phyloP scores from a whole-genome alignment of 2,113 vertebrate species.

The Microtus ochrogaster region DNA sequence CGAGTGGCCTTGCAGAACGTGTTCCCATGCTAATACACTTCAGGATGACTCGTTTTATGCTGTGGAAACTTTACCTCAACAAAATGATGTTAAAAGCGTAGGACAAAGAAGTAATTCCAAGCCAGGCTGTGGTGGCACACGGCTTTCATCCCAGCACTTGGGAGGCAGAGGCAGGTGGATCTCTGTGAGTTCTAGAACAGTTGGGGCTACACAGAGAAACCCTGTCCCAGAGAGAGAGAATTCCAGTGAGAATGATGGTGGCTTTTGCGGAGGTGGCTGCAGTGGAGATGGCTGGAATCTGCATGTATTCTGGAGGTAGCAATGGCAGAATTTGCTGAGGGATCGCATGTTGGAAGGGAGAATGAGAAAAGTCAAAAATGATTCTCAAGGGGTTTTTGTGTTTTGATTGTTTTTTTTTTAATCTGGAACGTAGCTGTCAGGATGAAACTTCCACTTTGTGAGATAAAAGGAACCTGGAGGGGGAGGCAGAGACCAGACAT shows the following conservation, averaged over 20 bases:
- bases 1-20: background rate
- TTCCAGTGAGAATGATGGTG: slow-evolving; percentile 1
- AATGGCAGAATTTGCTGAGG: background rate
- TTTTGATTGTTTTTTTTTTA: background rate
- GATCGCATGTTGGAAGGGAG: slow-evolving; percentile 1
- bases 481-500: background rate
- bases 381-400: background rate
- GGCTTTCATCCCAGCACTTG: background rate
- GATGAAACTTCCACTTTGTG: background rate
- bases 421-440: background rate
- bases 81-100: background rate
- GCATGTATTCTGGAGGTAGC: background rate
- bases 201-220: background rate
- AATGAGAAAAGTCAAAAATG: background rate
- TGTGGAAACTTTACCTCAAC: background rate
- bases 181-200: background rate
- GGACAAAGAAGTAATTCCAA: background rate
- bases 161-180: background rate
- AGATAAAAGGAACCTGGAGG: background rate
- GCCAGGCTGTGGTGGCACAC: background rate
- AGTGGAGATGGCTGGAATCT: background rate
- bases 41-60: background rate
- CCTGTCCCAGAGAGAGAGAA: background rate
- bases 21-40: background rate
- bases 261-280: background rate